These are phyloP conservation scores for Ispidina picta DNA, from an alignment of 2,797 vertebrate genomes.

Conservation along the genomic window DNA sequence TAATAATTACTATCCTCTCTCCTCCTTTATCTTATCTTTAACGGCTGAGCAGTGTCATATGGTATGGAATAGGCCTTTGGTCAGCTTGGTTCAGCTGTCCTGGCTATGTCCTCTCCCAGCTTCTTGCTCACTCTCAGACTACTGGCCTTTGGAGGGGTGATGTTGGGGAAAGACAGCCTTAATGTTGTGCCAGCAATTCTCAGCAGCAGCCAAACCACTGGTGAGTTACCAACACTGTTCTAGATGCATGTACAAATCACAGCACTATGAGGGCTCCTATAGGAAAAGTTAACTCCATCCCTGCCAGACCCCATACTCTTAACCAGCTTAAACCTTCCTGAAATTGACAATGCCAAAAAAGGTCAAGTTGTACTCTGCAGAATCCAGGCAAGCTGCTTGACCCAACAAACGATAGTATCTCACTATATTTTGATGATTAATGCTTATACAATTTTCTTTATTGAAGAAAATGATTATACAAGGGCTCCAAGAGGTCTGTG, in stretches of 20 bases:
- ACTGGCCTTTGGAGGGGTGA: background rate
- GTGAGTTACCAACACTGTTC: background rate
- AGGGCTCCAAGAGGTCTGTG: background rate
- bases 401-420: background rate
- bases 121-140: background rate
- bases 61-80: background rate
- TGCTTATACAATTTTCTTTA: background rate
- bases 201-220: background rate
- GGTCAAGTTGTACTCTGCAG: background rate
- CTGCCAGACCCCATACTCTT: background rate
- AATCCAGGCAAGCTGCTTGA: background rate
- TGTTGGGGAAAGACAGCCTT: background rate
- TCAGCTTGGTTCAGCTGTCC: background rate
- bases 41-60: background rate
- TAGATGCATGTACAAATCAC: background rate
- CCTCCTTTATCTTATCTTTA: background rate
- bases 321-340: background rate
- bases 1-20: background rate
- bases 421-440: background rate
- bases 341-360: background rate
- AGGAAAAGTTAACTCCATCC: background rate
- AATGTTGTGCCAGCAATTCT: rapidly evolving
- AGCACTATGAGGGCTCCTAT: background rate
- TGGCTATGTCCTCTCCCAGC: background rate
- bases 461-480: background rate